Conservation (phyloP, 2,797 vertebrate genomes). For the Sciaenops ocellatus region DNA sequence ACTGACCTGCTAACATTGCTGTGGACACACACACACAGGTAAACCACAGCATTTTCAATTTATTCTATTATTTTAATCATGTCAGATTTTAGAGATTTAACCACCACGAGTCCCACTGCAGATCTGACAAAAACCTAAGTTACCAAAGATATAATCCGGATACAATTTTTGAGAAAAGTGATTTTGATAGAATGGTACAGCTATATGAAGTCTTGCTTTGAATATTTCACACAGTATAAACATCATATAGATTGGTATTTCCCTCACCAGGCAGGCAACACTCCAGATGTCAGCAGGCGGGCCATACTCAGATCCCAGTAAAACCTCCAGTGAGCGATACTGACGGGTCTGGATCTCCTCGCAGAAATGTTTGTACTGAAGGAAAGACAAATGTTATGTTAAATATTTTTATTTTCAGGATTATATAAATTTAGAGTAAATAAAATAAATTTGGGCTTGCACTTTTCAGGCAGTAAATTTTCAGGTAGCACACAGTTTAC, state of each 20-base stretch:
- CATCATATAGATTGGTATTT: not conserved
- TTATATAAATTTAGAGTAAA: not conserved
- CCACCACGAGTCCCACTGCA: too few species aligned
- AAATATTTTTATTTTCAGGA: not conserved
- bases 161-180: too few species aligned
- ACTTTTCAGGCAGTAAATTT: not conserved
- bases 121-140: too few species aligned
- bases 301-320: constrained; percentile 89
- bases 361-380: constrained; percentile 91
- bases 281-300: constrained; percentile 93
- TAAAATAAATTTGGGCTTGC: not conserved
- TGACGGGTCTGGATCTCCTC: constrained; percentile 93
- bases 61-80: too few species aligned
- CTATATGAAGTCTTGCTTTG: not conserved
- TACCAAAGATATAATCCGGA: too few species aligned
- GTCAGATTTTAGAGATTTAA: too few species aligned
- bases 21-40: too few species aligned
- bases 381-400: constrained; percentile 49
- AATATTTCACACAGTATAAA: not conserved
- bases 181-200: not conserved
- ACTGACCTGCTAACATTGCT: too few species aligned
- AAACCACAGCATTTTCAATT: too few species aligned
- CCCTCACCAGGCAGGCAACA: constrained; percentile 89
- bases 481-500: not conserved
- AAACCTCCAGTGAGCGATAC: constrained; percentile 90